These are phyloP conservation scores for Limnodromus scolopaceus DNA, from an alignment of 2,797 vertebrate genomes.

Conservation along the genomic window DNA sequence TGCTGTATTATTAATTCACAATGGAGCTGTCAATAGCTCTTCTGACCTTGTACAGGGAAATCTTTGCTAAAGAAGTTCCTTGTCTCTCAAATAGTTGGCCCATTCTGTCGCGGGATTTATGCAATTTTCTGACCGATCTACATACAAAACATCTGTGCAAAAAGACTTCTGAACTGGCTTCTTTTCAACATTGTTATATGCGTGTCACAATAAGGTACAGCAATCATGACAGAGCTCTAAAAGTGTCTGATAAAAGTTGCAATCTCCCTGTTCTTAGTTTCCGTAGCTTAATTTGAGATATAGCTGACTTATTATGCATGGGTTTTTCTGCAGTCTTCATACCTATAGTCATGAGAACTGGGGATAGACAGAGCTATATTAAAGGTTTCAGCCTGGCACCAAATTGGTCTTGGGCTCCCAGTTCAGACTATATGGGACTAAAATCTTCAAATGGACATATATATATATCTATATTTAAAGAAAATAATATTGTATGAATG, in stretches of 20 bases:
- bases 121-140: not conserved
- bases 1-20: not conserved
- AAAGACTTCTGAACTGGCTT: not conserved
- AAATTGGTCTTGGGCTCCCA: not conserved
- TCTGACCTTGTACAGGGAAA: not conserved
- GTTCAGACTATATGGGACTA: not conserved
- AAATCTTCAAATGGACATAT: not conserved
- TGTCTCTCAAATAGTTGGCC: not conserved
- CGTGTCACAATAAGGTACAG: not conserved
- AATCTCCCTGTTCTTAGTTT: not conserved
- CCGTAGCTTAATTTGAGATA: not conserved
- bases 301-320: not conserved
- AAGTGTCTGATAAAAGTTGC: not conserved
- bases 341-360: not conserved
- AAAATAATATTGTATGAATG: not conserved
- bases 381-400: not conserved
- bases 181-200: not conserved
- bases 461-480: not conserved
- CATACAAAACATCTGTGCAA: not conserved
- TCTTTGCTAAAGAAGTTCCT: not conserved
- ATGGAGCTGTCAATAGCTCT: not conserved
- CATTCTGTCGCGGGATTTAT: not conserved
- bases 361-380: not conserved
- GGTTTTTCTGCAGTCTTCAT: not conserved
- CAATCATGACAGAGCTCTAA: not conserved